Percentiles rank a stretch among this genome's conserved stretches.
phyloP scores from a whole-genome alignment of 2,797 vertebrate genomes.

The Leucoraja ocellata region DNA sequence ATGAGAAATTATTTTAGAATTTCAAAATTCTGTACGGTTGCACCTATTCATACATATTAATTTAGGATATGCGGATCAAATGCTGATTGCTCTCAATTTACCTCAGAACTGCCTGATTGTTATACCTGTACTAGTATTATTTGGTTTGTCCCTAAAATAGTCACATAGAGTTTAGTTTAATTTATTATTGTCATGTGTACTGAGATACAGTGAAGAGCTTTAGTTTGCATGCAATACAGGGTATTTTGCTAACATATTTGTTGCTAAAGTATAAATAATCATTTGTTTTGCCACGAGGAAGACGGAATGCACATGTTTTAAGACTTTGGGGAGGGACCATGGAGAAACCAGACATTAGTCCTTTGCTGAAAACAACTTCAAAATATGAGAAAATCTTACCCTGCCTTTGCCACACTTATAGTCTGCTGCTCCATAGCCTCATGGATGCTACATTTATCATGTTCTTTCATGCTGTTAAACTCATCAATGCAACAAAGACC shows the following conservation, averaged over 20 bases:
- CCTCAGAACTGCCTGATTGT: not conserved
- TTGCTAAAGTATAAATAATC: not conserved
- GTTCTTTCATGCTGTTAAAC: constrained; percentile 93
- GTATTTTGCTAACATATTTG: not conserved
- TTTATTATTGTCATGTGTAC: too few relatives aligned
- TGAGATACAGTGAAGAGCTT: too few relatives aligned
- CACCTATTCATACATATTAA: not conserved
- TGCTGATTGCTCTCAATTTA: not conserved
- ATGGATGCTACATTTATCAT: constrained; percentile 90
- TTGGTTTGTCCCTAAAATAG: not conserved
- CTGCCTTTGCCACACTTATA: constrained; percentile 94
- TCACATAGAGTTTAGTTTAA: too few relatives aligned
- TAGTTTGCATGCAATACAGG: too few relatives aligned
- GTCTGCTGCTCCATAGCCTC: constrained; percentile 98
- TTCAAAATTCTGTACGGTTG: not conserved
- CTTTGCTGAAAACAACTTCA: constrained; percentile 33
- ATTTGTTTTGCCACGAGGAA: not conserved
- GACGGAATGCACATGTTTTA: not conserved
- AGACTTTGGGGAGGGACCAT: not conserved
- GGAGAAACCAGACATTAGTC: not conserved
- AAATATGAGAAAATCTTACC: constrained; percentile 58
- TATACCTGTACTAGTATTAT: not conserved
- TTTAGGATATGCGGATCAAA: not conserved
- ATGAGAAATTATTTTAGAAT: not conserved
- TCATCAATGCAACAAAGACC: constrained; percentile 96